Evolutionary conservation across 1,140 invertebrate species (phyloP).

Genomic region (Leptinotarsa texana): DNA sequence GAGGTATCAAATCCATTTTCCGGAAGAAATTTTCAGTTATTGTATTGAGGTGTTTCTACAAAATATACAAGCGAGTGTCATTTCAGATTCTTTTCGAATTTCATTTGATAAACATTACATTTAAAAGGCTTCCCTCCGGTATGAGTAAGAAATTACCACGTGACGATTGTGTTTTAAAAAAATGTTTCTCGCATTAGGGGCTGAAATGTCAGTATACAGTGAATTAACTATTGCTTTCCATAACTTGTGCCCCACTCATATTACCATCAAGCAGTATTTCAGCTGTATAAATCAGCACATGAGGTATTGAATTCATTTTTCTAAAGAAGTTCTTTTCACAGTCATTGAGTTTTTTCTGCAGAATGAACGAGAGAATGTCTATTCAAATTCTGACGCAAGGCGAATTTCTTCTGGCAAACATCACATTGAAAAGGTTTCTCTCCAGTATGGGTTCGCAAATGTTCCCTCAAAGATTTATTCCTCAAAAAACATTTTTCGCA

Average conservation of each 20-base stretch:
- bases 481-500: constrained; percentile 4
- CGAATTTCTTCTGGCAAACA: constrained; percentile 62
- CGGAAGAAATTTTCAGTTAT: background rate
- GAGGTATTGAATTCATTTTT: constrained; percentile 20
- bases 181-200: no score
- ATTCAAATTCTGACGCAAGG: constrained; percentile 60
- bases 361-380: constrained; percentile 55
- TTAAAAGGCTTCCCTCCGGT: background rate
- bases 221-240: background rate
- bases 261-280: constrained; percentile 19
- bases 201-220: no score
- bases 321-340: constrained; percentile 38
- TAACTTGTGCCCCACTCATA: background rate
- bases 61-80: background rate
- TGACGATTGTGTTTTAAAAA: no score
- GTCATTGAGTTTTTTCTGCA: constrained; percentile 17
- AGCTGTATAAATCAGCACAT: constrained; percentile 11
- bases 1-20: background rate
- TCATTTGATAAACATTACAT: background rate
- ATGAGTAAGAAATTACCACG: background rate
- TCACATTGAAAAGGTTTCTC: constrained; percentile 71
- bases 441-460: constrained; percentile 62
- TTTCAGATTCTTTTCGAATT: background rate
- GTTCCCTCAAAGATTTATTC: background rate
- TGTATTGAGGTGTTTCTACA: background rate